These are phyloP conservation scores for Microplitis deprimator DNA, from an alignment of 2,888 invertebrate genomes.

Conservation along the genomic window DNA sequence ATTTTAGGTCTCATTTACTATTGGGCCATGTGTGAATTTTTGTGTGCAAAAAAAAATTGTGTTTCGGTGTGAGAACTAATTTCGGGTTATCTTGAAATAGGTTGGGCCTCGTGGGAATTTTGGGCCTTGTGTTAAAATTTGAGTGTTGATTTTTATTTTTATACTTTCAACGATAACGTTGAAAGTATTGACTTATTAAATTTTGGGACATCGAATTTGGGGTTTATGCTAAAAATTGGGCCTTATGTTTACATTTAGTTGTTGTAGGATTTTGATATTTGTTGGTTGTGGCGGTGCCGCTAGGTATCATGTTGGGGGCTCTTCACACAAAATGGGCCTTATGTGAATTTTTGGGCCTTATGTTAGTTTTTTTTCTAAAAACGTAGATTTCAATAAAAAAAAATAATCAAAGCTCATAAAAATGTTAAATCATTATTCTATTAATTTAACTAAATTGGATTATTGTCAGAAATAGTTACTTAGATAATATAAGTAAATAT, in stretches of 20 bases:
- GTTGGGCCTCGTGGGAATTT: neutral
- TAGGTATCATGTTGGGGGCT: too few relatives aligned
- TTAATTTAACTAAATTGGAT: neutral
- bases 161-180: too few relatives aligned
- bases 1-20: neutral
- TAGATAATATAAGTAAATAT: neutral
- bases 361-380: neutral
- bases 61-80: neutral
- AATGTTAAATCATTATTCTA: neutral
- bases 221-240: neutral
- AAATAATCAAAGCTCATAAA: neutral
- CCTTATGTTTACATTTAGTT: too few relatives aligned
- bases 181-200: neutral
- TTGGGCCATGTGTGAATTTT: neutral
- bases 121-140: neutral
- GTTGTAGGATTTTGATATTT: too few relatives aligned
- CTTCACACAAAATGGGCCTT: neutral
- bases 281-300: too few relatives aligned
- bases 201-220: neutral
- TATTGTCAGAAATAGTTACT: slow-evolving; percentile 5
- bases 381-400: neutral
- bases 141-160: neutral
- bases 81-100: neutral
- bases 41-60: neutral
- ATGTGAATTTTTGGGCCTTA: neutral